phyloP scores from a whole-genome alignment of 2,113 vertebrate genomes.

The Motacilla tschutschensis region DNA sequence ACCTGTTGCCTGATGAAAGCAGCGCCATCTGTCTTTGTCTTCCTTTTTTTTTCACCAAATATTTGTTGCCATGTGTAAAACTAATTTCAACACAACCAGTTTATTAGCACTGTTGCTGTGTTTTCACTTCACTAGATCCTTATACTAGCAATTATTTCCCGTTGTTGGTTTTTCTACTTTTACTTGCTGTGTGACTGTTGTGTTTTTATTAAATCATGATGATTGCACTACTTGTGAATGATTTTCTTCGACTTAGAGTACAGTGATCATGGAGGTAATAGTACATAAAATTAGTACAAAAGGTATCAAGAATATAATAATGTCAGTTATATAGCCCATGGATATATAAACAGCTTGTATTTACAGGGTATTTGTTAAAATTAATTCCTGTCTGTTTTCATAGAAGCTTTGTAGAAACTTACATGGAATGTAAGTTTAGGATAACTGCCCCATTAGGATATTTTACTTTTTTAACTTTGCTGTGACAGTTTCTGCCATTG shows the following conservation, averaged over 20 bases:
- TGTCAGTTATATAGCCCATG: not conserved
- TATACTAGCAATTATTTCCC: not conserved
- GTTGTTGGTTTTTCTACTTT: not conserved
- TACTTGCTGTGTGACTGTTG: not conserved
- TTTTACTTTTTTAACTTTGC: not conserved
- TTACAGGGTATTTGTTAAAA: not conserved
- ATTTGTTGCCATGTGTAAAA: not conserved
- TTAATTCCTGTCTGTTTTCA: not conserved
- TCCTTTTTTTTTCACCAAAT: not conserved
- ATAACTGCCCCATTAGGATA: not conserved
- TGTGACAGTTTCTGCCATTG: not conserved
- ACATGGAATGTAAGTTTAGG: not conserved
- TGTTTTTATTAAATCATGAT: not conserved
- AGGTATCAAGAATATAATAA: not conserved
- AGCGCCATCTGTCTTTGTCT: slow-evolving; percentile 38
- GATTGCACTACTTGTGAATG: not conserved
- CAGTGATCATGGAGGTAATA: not conserved
- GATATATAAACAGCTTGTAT: not conserved
- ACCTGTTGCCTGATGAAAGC: not conserved
- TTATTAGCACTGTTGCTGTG: not conserved
- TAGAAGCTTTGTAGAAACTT: not conserved
- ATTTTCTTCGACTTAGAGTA: not conserved
- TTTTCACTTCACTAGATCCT: not conserved
- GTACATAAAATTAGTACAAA: not conserved
- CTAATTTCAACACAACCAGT: not conserved